phyloP scores from a whole-genome alignment of 2,113 vertebrate genomes.

The Empidonax alnorum region DNA sequence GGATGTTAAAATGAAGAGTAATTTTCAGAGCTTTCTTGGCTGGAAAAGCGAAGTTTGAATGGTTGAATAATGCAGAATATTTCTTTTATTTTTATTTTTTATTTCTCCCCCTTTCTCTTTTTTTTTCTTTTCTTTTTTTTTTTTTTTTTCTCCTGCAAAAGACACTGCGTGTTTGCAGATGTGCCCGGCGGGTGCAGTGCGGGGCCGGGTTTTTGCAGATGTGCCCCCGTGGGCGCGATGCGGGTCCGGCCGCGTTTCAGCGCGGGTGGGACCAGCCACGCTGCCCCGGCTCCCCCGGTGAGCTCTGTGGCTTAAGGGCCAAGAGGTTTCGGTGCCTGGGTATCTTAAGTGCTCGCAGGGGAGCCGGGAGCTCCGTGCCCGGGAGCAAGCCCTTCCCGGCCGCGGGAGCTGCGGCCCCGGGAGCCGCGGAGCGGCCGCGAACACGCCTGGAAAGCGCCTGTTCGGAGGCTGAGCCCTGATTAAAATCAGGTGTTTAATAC shows the following conservation, averaged over 20 bases:
- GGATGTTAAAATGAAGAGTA: not conserved
- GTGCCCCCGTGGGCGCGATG: not conserved
- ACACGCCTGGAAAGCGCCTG: not conserved
- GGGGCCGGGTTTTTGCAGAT: not conserved
- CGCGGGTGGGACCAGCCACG: not conserved
- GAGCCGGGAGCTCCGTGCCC: not conserved
- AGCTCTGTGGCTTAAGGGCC: not conserved
- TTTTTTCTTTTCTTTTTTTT: not conserved
- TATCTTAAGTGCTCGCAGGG: not conserved
- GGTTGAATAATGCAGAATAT: not conserved
- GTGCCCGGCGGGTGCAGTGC: not conserved
- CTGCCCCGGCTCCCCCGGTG: not conserved
- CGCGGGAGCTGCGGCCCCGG: not conserved
- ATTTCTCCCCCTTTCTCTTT: not conserved
- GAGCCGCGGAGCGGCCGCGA: not conserved
- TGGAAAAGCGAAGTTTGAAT: not conserved
- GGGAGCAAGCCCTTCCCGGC: not conserved
- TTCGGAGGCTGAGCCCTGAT: slow-evolving; percentile 48
- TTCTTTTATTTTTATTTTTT: not conserved
- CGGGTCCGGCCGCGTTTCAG: not conserved
- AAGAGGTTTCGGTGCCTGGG: not conserved
- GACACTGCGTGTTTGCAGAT: not conserved
- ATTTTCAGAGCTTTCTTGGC: slow-evolving; percentile 6
- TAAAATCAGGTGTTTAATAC: slow-evolving; percentile 67
- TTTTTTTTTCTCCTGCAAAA: not conserved